Percentiles rank a stretch among this genome's conserved stretches.
These are phyloP conservation scores for Zoanthus sansibaricus DNA, from an alignment of 92 coral and sea anemone species.

Conservation along the genomic window DNA sequence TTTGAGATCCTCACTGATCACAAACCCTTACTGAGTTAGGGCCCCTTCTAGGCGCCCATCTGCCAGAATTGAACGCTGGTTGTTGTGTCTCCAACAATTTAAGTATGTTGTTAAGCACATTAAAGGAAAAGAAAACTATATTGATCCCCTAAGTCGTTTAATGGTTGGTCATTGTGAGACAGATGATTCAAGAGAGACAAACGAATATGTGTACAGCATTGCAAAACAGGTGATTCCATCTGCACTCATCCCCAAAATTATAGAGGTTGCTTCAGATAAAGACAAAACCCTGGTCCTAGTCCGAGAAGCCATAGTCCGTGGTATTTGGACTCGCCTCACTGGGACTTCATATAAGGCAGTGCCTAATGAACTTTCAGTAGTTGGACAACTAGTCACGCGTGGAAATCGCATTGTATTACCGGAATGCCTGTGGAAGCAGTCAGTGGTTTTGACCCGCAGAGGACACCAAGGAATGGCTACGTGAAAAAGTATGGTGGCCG, in stretches of 20 bases:
- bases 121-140: constrained; percentile 15
- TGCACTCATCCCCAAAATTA: too few species aligned
- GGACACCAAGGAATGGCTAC: constrained; percentile 69
- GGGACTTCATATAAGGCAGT: background rate
- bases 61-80: constrained; percentile 71
- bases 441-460: constrained; percentile 58
- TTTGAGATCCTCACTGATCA: constrained; percentile 30
- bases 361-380: background rate
- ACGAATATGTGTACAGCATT: too few species aligned
- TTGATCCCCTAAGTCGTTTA: constrained; percentile 53
- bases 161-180: too few species aligned
- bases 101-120: background rate
- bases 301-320: constrained; percentile 53
- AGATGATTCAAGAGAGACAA: too few species aligned
- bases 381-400: constrained; percentile 29
- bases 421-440: constrained; percentile 56
- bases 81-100: constrained; percentile 64
- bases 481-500: too few species aligned
- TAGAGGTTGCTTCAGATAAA: too few species aligned
- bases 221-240: too few species aligned
- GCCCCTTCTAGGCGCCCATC: constrained; percentile 61
- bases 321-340: background rate
- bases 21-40: constrained; percentile 62
- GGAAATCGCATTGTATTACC: constrained; percentile 62
- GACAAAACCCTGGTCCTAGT: constrained; percentile 53